phyloP scores from a whole-genome alignment of 1,140 invertebrate species.

The Steinernema feltiae region DNA sequence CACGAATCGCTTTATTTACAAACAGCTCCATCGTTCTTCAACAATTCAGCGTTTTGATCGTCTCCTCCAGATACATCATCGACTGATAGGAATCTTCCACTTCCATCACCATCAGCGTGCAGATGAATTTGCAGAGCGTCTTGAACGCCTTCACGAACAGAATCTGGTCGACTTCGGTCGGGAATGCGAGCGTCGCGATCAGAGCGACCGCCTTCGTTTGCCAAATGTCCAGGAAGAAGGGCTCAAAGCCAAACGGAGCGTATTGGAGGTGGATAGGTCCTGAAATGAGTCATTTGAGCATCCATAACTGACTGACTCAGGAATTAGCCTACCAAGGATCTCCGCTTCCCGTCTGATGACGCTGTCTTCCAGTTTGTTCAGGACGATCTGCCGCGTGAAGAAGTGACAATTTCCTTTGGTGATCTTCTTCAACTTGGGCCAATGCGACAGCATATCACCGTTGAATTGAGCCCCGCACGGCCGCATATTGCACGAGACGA shows the following conservation, averaged over 20 bases:
- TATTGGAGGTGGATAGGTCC: neutral
- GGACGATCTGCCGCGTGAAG: neutral
- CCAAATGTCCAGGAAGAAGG: neutral
- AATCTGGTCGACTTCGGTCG: neutral
- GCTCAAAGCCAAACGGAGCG: slow-evolving; percentile 6
- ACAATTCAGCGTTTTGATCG: neutral
- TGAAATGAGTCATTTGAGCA: neutral
- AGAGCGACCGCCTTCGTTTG: neutral
- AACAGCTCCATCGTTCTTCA: neutral
- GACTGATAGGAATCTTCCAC: neutral
- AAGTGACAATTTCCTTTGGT: neutral
- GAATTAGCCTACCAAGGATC: neutral
- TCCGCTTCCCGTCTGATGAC: neutral
- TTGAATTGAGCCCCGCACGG: neutral
- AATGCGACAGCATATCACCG: neutral
- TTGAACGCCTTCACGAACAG: slow-evolving; percentile 2
- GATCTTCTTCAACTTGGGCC: neutral
- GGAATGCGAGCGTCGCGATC: neutral
- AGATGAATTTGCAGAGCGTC: neutral
- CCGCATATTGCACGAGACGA: neutral
- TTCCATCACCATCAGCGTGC: neutral
- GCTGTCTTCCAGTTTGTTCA: neutral
- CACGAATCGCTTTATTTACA: neutral
- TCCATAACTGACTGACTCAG: neutral
- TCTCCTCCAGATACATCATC: slow-evolving; percentile 1